Conservation (phyloP, 1,140 invertebrate genomes). For the Rhizoglyphus robini region DNA sequence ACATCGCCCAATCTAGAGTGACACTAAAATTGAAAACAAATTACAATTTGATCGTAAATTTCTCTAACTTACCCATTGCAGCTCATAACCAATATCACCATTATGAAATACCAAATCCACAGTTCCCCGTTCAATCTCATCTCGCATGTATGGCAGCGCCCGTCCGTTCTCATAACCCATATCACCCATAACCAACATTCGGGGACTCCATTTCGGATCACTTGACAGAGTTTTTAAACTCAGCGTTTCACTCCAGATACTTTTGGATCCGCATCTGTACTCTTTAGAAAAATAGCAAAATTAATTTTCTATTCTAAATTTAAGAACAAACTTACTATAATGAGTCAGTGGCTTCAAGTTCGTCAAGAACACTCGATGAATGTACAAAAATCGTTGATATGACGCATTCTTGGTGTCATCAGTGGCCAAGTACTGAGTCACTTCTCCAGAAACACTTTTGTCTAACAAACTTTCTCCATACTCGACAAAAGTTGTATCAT, state of each 20-base stretch:
- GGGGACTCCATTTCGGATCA: slow-evolving; percentile 33
- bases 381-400: slow-evolving; percentile 56
- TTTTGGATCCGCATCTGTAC: slow-evolving; percentile 24
- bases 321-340: slow-evolving; percentile 43
- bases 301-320: slow-evolving; percentile 24
- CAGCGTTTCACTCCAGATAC: slow-evolving; percentile 33
- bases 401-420: too few relatives aligned
- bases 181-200: slow-evolving; percentile 41
- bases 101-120: slow-evolving; percentile 82
- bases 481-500: slow-evolving; percentile 53
- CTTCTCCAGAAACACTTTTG: slow-evolving; percentile 35
- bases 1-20: slow-evolving; percentile 48
- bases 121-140: slow-evolving; percentile 56
- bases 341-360: slow-evolving; percentile 43
- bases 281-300: slow-evolving; percentile 31
- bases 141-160: slow-evolving; percentile 42
- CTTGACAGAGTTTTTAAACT: slow-evolving; percentile 32
- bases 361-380: slow-evolving; percentile 56
- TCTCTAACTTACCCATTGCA: slow-evolving; percentile 44
- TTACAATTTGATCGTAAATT: too few relatives aligned
- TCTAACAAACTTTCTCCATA: slow-evolving; percentile 45
- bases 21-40: slow-evolving; percentile 50
- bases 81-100: slow-evolving; percentile 40
- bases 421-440: slow-evolving; percentile 51
- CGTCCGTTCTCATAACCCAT: slow-evolving; percentile 41